Conservation (phyloP, 1,140 invertebrate species). For the Drosophila jambulina region DNA sequence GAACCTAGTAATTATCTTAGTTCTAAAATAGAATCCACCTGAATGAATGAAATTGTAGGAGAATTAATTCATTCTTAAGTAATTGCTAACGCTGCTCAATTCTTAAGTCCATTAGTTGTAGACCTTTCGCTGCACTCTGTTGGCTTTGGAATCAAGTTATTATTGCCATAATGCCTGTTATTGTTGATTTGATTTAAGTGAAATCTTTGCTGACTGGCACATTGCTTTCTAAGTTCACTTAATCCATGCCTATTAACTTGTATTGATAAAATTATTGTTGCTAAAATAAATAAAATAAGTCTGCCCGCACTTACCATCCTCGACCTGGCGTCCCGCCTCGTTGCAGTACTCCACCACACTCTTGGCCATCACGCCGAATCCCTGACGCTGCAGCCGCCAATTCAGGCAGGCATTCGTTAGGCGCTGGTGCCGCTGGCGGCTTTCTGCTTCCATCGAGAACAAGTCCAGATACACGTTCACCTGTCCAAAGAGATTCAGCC, state of each 20-base stretch:
- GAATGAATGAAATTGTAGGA: not conserved
- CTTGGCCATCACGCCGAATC: constrained; percentile 61
- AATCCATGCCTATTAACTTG: not conserved
- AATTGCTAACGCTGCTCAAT: not conserved
- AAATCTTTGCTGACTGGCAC: no score
- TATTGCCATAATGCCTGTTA: not conserved
- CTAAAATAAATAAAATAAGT: not conserved
- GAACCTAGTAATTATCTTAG: not conserved
- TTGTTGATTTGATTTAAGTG: not conserved
- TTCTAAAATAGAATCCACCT: not conserved
- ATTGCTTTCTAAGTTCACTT: not conserved
- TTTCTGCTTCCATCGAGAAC: constrained; percentile 61
- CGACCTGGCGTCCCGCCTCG: constrained; percentile 45
- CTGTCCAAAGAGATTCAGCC: constrained; percentile 40
- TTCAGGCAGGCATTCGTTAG: constrained; percentile 75
- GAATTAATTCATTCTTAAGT: constrained; percentile 1
- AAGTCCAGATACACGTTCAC: constrained; percentile 75
- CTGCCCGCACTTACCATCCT: constrained; percentile 49
- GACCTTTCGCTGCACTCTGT: not conserved
- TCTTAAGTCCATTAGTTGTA: not conserved
- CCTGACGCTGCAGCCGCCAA: constrained; percentile 59
- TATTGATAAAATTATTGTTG: not conserved
- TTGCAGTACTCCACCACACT: constrained; percentile 80
- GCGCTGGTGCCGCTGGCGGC: constrained; percentile 62
- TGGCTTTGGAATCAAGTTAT: not conserved